These are phyloP conservation scores for Thunnus albacares DNA, from an alignment of 2,797 vertebrate species.

Conservation along the genomic window DNA sequence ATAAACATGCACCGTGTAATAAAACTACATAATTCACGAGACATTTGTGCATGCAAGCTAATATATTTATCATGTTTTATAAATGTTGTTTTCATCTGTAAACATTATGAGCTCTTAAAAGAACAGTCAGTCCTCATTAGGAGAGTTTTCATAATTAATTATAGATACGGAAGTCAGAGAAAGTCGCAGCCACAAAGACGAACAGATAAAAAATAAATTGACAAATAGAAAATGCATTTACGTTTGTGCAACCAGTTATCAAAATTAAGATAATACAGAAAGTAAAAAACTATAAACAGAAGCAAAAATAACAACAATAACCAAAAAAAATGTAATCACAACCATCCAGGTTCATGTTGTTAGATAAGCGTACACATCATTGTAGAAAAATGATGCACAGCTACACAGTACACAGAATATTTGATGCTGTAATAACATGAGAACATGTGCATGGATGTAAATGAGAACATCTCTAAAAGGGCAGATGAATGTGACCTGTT, in stretches of 20 bases:
- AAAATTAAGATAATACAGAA: background rate
- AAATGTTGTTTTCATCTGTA: background rate
- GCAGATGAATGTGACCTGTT: background rate
- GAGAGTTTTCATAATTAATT: constrained; percentile 6
- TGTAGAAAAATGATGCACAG: no score
- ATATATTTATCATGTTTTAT: constrained; percentile 18
- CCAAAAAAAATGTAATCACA: background rate
- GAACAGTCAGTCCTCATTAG: background rate
- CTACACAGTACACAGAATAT: background rate
- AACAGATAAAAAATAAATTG: background rate
- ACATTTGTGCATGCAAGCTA: background rate
- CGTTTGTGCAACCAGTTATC: background rate
- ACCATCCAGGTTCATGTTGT: background rate
- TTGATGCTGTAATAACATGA: background rate
- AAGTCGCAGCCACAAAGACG: background rate
- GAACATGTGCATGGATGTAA: background rate
- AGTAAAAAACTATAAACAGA: background rate
- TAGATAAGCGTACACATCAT: background rate
- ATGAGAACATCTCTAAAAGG: background rate
- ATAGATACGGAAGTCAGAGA: constrained; percentile 4
- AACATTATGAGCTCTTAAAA: background rate
- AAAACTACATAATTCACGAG: constrained; percentile 5
- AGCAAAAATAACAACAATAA: background rate
- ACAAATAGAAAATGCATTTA: background rate
- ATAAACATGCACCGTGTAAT: constrained; percentile 13